Evolutionary conservation across 2,888 invertebrate genomes (phyloP).

Genomic region (Sphaerolaimus hirsutus): DNA sequence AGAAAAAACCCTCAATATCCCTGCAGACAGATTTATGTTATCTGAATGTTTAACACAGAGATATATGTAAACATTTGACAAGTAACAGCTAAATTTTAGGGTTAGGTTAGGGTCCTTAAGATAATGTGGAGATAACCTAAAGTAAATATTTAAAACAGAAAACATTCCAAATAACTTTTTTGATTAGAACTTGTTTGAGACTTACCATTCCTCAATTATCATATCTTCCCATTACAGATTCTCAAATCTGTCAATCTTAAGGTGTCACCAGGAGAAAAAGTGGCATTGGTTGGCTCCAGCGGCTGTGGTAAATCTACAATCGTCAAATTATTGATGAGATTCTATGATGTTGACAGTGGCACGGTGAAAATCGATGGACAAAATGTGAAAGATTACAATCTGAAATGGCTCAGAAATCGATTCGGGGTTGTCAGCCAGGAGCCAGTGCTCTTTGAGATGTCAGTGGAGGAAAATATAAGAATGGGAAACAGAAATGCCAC

Average conservation of each 20-base stretch:
- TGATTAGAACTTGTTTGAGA: too few species aligned
- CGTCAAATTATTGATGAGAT: conserved; percentile 46
- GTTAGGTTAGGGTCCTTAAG: too few species aligned
- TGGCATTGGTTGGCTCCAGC: conserved; percentile 39
- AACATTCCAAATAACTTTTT: too few species aligned
- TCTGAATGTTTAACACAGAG: too few species aligned
- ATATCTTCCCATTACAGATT: too few species aligned
- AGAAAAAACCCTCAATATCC: too few species aligned
- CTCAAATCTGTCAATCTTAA: conserved; percentile 25
- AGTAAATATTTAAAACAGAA: too few species aligned
- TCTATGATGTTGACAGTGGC: conserved; percentile 45
- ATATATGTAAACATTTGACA: too few species aligned
- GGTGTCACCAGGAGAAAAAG: conserved; percentile 26
- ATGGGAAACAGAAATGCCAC: conserved; percentile 25
- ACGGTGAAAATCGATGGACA: conserved; percentile 30
- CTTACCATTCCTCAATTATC: too few species aligned
- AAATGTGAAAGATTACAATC: conserved; percentile 28
- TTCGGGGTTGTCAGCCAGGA: conserved; percentile 29
- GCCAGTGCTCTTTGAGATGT: conserved; percentile 39
- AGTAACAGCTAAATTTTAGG: too few species aligned
- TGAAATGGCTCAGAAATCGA: conserved; percentile 28
- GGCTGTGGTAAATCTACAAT: conserved; percentile 46
- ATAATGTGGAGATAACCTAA: too few species aligned
- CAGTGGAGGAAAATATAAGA: conserved; percentile 32
- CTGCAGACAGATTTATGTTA: too few species aligned